Percentiles rank a stretch among this genome's conserved stretches.
Conservation (phyloP, 1,140 invertebrate species). For the Drosophila kurseongensis region DNA sequence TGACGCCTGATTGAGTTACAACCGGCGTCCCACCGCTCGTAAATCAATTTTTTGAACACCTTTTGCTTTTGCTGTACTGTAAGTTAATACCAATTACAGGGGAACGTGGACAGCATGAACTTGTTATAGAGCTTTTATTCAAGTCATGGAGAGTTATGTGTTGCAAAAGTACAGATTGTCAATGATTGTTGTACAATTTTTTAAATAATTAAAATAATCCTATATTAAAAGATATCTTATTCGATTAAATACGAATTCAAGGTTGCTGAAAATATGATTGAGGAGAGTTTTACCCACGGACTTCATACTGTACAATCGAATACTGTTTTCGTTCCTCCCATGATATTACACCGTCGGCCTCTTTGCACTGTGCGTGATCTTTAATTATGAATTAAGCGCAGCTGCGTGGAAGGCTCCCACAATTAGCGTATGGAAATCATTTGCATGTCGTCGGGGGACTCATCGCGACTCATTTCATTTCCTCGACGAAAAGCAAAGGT, state of each 20-base stretch:
- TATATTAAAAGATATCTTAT: no score
- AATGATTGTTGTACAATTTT: background rate
- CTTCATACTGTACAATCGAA: constrained; percentile 7
- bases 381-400: constrained; percentile 55
- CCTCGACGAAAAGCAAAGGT: constrained; percentile 35
- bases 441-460: constrained; percentile 42
- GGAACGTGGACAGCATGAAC: background rate
- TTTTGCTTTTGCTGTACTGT: constrained; percentile 7
- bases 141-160: background rate
- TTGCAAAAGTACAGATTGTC: no score
- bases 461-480: constrained; percentile 31
- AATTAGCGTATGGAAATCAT: constrained; percentile 46
- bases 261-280: no score
- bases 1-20: constrained; percentile 82
- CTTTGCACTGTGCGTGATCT: constrained; percentile 46
- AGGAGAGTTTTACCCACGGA: background rate
- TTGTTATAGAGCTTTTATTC: background rate
- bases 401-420: constrained; percentile 35
- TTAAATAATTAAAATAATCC: background rate
- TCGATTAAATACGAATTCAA: no score
- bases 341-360: constrained; percentile 24
- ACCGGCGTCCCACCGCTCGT: constrained; percentile 36
- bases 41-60: constrained; percentile 30
- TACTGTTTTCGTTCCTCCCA: constrained; percentile 14
- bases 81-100: constrained; percentile 33